Percentiles rank a stretch among this genome's conserved stretches.
Conservation (phyloP, 2,797 vertebrate genomes). For the Alcedo atthis region DNA sequence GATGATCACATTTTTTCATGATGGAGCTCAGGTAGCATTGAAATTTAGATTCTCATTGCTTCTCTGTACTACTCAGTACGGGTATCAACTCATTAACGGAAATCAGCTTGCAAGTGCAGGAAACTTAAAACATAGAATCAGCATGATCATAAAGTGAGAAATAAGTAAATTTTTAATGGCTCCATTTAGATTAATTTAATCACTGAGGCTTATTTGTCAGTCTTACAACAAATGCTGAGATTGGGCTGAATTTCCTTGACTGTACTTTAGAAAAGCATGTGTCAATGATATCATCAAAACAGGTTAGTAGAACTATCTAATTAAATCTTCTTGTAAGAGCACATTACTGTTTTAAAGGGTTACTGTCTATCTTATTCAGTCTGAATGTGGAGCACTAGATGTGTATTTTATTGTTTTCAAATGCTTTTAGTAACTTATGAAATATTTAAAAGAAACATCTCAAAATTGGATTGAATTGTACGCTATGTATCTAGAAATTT, state of each 20-base stretch:
- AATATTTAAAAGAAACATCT: conserved; percentile 37
- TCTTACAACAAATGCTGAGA: neutral
- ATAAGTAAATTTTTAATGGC: neutral
- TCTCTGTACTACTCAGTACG: neutral
- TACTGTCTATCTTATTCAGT: neutral
- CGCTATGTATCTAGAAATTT: neutral
- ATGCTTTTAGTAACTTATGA: conserved; percentile 20
- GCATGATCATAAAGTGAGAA: neutral
- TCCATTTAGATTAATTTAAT: neutral
- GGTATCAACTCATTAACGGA: neutral
- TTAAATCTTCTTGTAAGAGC: neutral
- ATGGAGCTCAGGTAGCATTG: neutral
- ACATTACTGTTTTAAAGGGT: neutral
- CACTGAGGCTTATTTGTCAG: neutral
- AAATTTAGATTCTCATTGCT: neutral
- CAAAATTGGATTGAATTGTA: neutral
- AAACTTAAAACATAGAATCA: neutral
- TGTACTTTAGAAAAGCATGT: neutral
- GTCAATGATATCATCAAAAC: neutral
- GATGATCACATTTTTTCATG: fast-evolving
- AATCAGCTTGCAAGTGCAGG: neutral
- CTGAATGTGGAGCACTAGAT: neutral
- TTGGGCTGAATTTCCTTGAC: conserved; percentile 10
- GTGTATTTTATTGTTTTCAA: conserved; percentile 11
- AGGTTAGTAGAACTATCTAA: neutral